Evolutionary conservation across 2,113 vertebrate species (phyloP), one percentile per base, ranked within the genome.

Genomic region (Gadus chalcogrammus): DNA sequence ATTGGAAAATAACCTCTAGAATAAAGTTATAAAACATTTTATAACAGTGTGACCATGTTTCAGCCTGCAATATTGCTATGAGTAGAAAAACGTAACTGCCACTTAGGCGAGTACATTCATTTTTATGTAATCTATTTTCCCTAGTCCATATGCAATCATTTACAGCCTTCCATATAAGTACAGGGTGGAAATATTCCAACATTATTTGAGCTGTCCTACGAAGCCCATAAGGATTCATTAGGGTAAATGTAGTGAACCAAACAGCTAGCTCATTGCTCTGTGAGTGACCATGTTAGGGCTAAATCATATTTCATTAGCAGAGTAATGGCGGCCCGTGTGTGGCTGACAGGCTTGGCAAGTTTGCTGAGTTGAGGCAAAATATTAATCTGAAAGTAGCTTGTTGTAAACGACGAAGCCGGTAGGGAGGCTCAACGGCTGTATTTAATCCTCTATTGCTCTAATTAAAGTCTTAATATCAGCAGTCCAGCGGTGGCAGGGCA

Each of bases 261-360:
- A 75, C 73, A 80, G 79, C 66, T 78, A 75, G 72, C 81, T 86
- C 77, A 85, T 77, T 68, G 79, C 61, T 67, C 48, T 68, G 73
- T 65, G 73, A 82, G 76, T 64, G 75, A 80, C 77, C 68, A 63
- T 85, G 83, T 83, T 77, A 74, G 76, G 73, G 62, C 53, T 74
- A 74, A 81, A 86, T 73, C 56, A 75, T 77, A 83, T 84, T 89
- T 87, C 79, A 89, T 90, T 89, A 82, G 80, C 64, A 74, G 75
- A 85, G 78, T 80, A 84, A 84, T 86, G 71, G 74, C 18, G 17
- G 69, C 15, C 20, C 53, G 16, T 5, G 68, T 70, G 35, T 59
- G 75, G 74, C 72, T 56, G 79, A 69, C 31, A 31, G 72, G 67
- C 74, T 79, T 84, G 79, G 80, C 81, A 85, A 79, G 78, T 80